Evolutionary conservation across 2,888 invertebrate species (phyloP), one percentile per base, ranked within the genome.

Genomic region (Lepeophtheirus nordmannii): DNA sequence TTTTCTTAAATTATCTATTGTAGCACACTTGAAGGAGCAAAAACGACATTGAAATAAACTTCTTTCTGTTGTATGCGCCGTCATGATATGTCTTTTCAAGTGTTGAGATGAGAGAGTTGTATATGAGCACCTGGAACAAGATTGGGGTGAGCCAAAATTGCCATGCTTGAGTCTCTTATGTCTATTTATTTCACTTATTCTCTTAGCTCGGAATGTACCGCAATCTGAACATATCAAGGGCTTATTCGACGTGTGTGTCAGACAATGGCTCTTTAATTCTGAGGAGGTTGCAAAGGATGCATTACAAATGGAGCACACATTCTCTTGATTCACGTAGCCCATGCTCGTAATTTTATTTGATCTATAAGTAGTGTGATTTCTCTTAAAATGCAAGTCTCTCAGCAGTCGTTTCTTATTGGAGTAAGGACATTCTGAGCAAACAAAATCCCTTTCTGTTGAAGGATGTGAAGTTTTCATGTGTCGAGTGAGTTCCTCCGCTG

Each of bases 1-100:
- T 73, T 91, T 90, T 8, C 90, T 81, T n/a, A 92, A 81, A 74
- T 91, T 91, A 74, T 89, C 90, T 17, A 53, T 12, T 23, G 20
- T 53, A 8, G 63, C 20, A 30, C 56, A 63, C 9, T 17, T 20
- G 23, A 23, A 53, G 17, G 46, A 46, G 37, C 63, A 63, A 23
- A 63, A 20, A 22, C 63, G 63, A 22, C 63, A 63, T 12, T 56
- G 63, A 53, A 63, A 63, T 37, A 23, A 10, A 8, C 8, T 17
- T 46, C 5, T 46, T 14, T 20, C n/a, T n/a, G 7, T n/a, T 7
- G 30, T 11, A 23, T 63, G 63, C 12, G 53, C 22, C 1, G 46
- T 23, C 53, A 20, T 46, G 22, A 53, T 20, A 37, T 63, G 63
- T 22, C 63, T 46, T 20, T 22, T 8, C 20, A 63, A 30, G 8